Evolutionary conservation across 2,113 vertebrate species (phyloP).

Genomic region (Dipodomys stephensi): DNA sequence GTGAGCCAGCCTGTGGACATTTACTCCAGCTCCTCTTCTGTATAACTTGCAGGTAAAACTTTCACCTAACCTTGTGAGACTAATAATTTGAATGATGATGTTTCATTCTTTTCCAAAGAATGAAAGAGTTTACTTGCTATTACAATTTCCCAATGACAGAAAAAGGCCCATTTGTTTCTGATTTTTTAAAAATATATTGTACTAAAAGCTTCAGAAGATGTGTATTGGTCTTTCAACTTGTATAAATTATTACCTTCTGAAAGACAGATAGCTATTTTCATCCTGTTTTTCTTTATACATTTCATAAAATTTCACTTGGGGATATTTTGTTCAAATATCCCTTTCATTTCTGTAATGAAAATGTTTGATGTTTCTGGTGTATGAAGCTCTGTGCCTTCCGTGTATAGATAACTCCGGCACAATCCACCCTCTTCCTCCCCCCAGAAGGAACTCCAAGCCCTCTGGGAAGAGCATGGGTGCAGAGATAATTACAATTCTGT

Average conservation of each 20-base stretch:
- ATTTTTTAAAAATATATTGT: constrained; percentile 59
- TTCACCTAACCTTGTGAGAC: constrained; percentile 45
- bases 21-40: not conserved
- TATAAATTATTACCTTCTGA: constrained; percentile 47
- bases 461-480: not conserved
- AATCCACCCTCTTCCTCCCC: not conserved
- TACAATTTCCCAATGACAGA: constrained; percentile 49
- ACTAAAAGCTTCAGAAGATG: constrained; percentile 40
- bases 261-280: not conserved
- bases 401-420: not conserved
- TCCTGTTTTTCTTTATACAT: constrained; percentile 38
- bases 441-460: not conserved
- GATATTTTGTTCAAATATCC: not conserved
- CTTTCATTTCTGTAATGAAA: not conserved
- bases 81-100: constrained; percentile 2
- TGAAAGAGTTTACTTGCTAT: constrained; percentile 1
- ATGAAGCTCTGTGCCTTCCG: not conserved
- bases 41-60: constrained; percentile 7
- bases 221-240: not conserved
- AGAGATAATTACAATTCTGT: not conserved
- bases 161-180: not conserved
- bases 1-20: not conserved
- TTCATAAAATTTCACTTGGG: constrained; percentile 36
- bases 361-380: not conserved
- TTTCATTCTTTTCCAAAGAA: constrained; percentile 23